Conservation (phyloP, 2,113 vertebrate species). For the Struthidea cinerea region DNA sequence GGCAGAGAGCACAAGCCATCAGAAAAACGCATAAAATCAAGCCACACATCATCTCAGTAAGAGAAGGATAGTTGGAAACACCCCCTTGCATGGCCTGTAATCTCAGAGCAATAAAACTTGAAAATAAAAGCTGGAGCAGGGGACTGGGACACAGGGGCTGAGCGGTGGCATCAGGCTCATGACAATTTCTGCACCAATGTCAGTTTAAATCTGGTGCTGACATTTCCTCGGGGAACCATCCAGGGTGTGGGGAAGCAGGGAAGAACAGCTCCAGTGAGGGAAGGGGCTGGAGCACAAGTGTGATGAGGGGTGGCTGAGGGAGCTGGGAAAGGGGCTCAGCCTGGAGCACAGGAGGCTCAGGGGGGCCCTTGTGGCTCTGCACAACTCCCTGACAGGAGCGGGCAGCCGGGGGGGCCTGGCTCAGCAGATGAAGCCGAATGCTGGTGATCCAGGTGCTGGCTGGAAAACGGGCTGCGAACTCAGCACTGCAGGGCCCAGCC, state of each 20-base stretch:
- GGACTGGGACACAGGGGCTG: neutral
- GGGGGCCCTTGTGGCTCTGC: neutral
- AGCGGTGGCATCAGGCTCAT: neutral
- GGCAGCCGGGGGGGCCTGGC: fast-evolving
- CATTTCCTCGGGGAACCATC: neutral
- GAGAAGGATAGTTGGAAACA: neutral
- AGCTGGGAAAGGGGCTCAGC: neutral
- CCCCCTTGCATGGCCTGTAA: neutral
- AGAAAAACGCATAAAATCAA: neutral
- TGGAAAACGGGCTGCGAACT: neutral
- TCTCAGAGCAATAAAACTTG: neutral
- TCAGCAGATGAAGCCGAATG: neutral
- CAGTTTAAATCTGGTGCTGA: neutral
- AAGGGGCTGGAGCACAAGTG: neutral
- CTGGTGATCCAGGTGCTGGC: neutral
- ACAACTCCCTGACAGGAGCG: neutral
- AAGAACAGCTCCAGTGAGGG: neutral
- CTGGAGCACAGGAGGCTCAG: neutral
- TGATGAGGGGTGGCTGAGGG: fast-evolving
- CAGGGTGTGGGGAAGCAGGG: neutral
- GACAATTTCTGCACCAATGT: fast-evolving
- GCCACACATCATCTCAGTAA: neutral
- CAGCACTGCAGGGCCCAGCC: fast-evolving
- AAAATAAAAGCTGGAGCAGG: neutral
- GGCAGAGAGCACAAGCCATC: neutral